phyloP scores from a whole-genome alignment of 2,113 vertebrate genomes.

The Pleuronectes platessa region DNA sequence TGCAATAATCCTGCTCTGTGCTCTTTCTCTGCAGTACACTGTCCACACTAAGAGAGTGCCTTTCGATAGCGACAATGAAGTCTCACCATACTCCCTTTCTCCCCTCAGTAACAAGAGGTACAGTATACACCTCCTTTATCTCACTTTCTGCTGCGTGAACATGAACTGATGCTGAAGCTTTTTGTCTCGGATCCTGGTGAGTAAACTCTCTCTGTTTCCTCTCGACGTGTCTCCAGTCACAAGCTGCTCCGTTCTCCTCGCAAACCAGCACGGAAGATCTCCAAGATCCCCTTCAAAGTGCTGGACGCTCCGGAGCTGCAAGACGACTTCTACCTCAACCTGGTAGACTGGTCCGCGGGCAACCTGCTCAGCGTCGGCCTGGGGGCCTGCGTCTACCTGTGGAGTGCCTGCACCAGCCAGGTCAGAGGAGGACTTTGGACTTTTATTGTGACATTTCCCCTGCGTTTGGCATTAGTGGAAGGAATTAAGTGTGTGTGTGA shows the following conservation, averaged over 20 bases:
- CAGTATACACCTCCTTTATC: background rate
- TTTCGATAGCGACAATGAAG: conserved; percentile 81
- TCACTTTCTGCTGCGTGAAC: background rate
- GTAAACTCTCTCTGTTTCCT: too few species aligned
- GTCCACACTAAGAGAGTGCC: conserved; percentile 85
- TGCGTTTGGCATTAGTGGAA: too few species aligned
- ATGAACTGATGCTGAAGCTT: rapidly evolving
- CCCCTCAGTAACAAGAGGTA: conserved; percentile 88
- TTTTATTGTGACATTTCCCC: background rate
- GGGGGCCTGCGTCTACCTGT: conserved; percentile 97
- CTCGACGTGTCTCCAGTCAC: conserved; percentile 82
- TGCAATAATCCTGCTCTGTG: conserved; percentile 2
- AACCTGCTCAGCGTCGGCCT: conserved; percentile 97
- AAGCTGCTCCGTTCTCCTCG: conserved; percentile 95
- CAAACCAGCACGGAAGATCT: conserved; percentile 97
- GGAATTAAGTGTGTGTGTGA: background rate
- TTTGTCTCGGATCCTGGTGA: background rate
- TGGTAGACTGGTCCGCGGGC: conserved; percentile 98
- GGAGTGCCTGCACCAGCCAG: conserved; percentile 99
- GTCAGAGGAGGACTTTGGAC: conserved; percentile 66
- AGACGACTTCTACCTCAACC: conserved; percentile 98
- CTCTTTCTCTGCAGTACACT: conserved; percentile 75
- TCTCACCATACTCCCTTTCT: conserved; percentile 86
- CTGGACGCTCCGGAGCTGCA: conserved; percentile 96
- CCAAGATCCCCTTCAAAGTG: conserved; percentile 99